These are phyloP conservation scores for Heliocidaris erythrogramma DNA, from an alignment of 35 echinoderm and acorn worm species.

Conservation along the genomic window DNA sequence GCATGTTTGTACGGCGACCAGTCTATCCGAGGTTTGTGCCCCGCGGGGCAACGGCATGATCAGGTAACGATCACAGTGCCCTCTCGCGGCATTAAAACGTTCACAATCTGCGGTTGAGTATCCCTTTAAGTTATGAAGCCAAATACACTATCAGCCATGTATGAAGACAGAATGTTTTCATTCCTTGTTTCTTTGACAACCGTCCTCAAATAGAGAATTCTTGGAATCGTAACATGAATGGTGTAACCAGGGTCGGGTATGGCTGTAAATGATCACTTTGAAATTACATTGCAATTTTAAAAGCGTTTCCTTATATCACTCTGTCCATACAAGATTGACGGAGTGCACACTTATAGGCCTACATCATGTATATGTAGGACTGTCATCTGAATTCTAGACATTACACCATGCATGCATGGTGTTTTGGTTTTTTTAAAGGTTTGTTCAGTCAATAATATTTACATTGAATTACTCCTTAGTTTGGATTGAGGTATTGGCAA, in stretches of 20 bases:
- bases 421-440: not conserved
- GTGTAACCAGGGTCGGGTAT: not conserved
- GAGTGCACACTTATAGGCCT: not conserved
- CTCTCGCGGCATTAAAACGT: no score
- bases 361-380: no score
- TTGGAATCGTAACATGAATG: not conserved
- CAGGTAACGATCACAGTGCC: no score
- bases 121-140: not conserved
- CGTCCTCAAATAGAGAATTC: not conserved
- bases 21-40: no score
- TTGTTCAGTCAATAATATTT: not conserved
- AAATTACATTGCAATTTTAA: not conserved
- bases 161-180: no score
- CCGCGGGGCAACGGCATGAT: no score
- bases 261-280: not conserved
- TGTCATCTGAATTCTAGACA: not conserved
- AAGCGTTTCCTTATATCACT: not conserved
- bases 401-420: not conserved
- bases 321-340: not conserved
- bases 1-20: no score
- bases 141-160: not conserved
- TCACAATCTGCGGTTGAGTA: no score
- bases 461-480: not conserved
- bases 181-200: no score
- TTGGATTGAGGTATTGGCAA: not conserved